Percentiles rank a stretch among this genome's conserved stretches.
Conservation (phyloP, 2,113 vertebrate genomes). For the Ceyx cyanopectus region DNA sequence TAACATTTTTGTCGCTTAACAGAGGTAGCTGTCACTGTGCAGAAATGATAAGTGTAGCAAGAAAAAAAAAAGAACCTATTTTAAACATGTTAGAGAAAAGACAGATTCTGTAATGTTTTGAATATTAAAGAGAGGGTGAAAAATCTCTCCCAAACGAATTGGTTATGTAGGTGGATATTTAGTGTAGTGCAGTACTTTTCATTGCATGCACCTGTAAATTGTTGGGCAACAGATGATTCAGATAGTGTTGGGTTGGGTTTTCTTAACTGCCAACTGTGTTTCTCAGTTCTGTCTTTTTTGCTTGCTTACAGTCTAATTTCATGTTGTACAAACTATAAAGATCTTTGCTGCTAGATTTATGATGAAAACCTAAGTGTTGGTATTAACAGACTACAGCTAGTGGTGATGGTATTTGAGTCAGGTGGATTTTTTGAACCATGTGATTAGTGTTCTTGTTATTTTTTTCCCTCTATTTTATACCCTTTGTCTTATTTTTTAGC, state of each 20-base stretch:
- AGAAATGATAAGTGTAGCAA: not conserved
- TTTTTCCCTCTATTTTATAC: not conserved
- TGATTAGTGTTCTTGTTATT: not conserved
- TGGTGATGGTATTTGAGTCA: not conserved
- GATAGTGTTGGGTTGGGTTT: not conserved
- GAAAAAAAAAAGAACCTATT: not conserved
- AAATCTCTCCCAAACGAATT: not conserved
- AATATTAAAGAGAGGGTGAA: not conserved
- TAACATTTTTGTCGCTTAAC: not conserved
- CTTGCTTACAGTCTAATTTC: not conserved
- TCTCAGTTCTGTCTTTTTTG: slow-evolving; percentile 5
- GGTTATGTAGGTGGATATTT: not conserved
- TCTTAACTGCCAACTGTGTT: not conserved
- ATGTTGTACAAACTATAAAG: slow-evolving; percentile 8
- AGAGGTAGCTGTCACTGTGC: not conserved
- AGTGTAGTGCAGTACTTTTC: not conserved
- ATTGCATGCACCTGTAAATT: not conserved
- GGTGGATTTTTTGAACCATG: not conserved
- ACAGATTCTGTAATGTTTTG: not conserved
- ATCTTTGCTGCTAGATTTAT: not conserved
- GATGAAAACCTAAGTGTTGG: not conserved
- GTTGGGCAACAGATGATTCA: not conserved
- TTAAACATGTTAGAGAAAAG: not conserved
- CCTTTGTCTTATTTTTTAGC: not conserved
- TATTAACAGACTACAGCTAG: not conserved